Evolutionary conservation across 2,888 invertebrate genomes (phyloP).

Genomic region (Hypomecis atomaria): DNA sequence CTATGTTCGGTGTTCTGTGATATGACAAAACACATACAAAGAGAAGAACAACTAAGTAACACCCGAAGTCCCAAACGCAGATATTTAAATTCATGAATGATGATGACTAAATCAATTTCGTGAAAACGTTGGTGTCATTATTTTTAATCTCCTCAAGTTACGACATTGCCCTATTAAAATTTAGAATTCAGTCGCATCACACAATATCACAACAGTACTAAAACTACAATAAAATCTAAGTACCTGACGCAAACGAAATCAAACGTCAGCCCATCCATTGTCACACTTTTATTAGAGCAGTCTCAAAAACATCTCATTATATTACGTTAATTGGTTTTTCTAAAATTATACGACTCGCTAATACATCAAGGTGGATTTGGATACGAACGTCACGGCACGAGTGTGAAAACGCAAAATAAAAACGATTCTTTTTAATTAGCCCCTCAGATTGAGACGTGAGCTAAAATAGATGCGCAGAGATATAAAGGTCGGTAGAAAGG

Average conservation of each 20-base stretch:
- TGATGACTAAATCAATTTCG: too few species aligned
- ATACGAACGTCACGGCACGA: constrained; percentile 68
- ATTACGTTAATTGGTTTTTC: constrained; percentile 60
- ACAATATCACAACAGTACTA: too few species aligned
- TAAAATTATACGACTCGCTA: constrained; percentile 59
- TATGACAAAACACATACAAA: too few species aligned
- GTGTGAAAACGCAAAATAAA: constrained; percentile 82
- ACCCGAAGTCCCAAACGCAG: too few species aligned
- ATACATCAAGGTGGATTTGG: constrained; percentile 69
- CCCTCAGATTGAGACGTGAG: constrained; percentile 67
- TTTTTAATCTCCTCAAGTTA: too few species aligned
- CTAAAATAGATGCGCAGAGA: constrained; percentile 70
- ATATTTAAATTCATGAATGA: too few species aligned
- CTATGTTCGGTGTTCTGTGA: too few species aligned
- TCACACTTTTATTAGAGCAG: constrained; percentile 35
- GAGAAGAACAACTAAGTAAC: too few species aligned
- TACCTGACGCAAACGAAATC: neutral
- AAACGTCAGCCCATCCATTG: neutral
- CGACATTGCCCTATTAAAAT: too few species aligned
- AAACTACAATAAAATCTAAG: too few species aligned
- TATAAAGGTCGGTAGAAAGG: constrained; percentile 24
- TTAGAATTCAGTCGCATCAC: too few species aligned
- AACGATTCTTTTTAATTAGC: constrained; percentile 85
- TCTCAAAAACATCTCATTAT: constrained; percentile 49
- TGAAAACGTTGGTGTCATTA: too few species aligned